Evolutionary conservation across 2,113 vertebrate genomes (phyloP), one percentile per base, ranked within the genome.

Genomic region (Phyllostomus hastatus): DNA sequence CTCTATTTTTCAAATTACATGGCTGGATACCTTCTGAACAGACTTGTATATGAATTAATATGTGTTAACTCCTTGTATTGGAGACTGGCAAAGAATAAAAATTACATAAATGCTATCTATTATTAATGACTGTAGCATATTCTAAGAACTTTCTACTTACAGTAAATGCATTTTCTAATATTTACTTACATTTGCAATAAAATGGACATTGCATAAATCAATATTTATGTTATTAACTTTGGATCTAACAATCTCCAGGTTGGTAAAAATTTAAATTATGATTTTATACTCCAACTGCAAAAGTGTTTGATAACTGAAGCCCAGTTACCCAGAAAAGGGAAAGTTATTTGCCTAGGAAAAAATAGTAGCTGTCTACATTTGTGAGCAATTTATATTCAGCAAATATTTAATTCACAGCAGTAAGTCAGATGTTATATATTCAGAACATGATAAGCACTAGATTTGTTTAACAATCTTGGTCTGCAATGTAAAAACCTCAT

Each of bases 201-300:
- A 84, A 75, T 87, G 2, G 15, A 46, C 22, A 57, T 76, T 78
- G 11, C 10, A 4, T 28, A 90, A 70, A 35, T 86, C 26, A 95
- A 48, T 83, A 78, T 72, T 90, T 87, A 48, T 33, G 15, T 38
- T 2, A 22, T 80, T 82, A 81, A 43, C 22, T 91, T 96, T 50
- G 15, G 19, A 38, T 79, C 54, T 72, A 80, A 17, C 19, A 33
- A 70, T 76, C 16, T 76, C 22, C 11, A 76, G 7, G 9, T 69
- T 88, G 11, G 79, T 80, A 84, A 14, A 38, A 66, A 80, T 90
- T 26, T 75, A 81, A 78, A 38, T 59, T 87, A 57, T 52, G n/a
- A 89, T 38, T 94, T 96, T 90, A 61, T 78, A 95, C 31, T 64
- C 8, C 61, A 22, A 8, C n/a, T 92, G 33, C 16, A 94, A 83